Evolutionary conservation across 1,140 invertebrate species (phyloP), one percentile per base, ranked within the genome.

Genomic region (Ceratina australensis): DNA sequence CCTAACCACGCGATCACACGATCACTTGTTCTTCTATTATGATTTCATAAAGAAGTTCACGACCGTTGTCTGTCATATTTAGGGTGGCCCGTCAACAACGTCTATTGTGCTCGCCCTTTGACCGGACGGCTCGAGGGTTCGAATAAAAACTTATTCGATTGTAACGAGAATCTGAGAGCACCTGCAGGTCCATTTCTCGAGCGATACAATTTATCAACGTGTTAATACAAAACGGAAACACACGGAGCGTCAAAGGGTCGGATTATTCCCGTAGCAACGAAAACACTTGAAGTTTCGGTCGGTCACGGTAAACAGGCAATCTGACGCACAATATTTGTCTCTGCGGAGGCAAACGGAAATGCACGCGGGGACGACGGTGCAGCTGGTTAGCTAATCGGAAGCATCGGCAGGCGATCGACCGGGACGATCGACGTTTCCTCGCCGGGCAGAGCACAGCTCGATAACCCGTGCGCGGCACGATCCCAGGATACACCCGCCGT

Each of bases 401-500:
- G 63, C 49, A 52, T 33, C 60, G 50, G 26, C 20, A 54, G 59
- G 28, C 61, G 60, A 73, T 73, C 47, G 24, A 63, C 42, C 59
- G 26, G n/a, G 28, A 15, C 33, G 68, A 72, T 72, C 69, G 60
- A 33, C 61, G 60, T 49, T 78, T 65, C 56, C 64, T 57, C 71
- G 67, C 76, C 61, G 72, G 7, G 28, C 57, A n/a, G n/a, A n/a
- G 26, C 24, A n/a, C 54, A 57, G 54, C 54, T 13, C 4, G 15
- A 78, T 54, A 54, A 54, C 52, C 52, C 52, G 52, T 10, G 52
- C 12, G 4, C 16, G n/a, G 12, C 54, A 22, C 65, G 50, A 66
- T 56, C 54, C 33, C 33, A 10, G 33, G 80, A 82, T 83, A 72
- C 33, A 10, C 33, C n/a, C n/a, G n/a, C n/a, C n/a, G n/a, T n/a